Base-by-base conservation (phyloP, 2,888 invertebrate species). In the Diarsia dahlii region DNA sequence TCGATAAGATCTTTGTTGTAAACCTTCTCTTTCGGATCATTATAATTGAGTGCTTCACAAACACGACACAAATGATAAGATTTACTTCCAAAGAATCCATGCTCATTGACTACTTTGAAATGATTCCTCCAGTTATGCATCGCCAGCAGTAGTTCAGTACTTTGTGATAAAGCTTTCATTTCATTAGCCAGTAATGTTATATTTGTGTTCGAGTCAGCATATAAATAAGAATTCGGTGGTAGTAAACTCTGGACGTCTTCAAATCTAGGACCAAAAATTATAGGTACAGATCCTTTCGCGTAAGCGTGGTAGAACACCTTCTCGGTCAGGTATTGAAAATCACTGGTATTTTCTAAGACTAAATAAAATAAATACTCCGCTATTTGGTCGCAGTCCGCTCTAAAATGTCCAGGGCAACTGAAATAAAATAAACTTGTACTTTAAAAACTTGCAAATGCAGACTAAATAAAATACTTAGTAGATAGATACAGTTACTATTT, bases 311-410 rank as follows among this genome's bases (percentile, higher is more conserved):
- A 97, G 93, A 97, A 98, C 0, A 97, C 90, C 90, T 98, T 98
- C 89, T 98, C 98, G 0, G 98, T 98, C 65, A 98, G 92, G 87
- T 98, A 98, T 89, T 98, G 97, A 10, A 95, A 94, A 88, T 98
- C 98, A 85, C 97, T 97, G 0, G 97, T 97, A 89, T 98, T 98
- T 91, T 98, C 98, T 82, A 98, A 97, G 0, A 97, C 97, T 62
- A 98, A 91, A 87, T 98, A 98, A 90, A 98, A 98, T 85, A 97
- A 95, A 91, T 98, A 98, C 13, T 95, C 87, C 0, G 95, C 92
- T 63, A 98, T 91, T 10, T 92, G 84, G 4, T 94, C 91, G 84
- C 98, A 98, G 89, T 98, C 97, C 1, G 92, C 88, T 84, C 83
- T 93, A 84, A 97, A 97, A 90, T 98, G 97, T 18, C 97, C 97